A percentile compares a stretch with the other conserved stretches of the same genome.
Conservation (phyloP, 2,113 vertebrate genomes). For the Amblyornis subalaris region DNA sequence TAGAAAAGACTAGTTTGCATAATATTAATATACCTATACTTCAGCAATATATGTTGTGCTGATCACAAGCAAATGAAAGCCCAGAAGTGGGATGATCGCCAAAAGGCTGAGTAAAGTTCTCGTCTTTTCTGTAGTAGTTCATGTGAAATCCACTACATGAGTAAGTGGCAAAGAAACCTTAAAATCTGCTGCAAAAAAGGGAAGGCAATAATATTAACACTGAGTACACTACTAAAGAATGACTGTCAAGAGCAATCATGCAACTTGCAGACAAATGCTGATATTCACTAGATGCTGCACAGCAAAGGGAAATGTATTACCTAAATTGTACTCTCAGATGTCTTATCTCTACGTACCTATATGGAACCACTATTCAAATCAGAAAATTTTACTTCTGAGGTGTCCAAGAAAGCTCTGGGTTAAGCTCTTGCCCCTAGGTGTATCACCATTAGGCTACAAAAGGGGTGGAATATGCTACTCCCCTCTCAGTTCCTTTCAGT, state of each 20-base stretch:
- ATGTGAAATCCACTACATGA: neutral
- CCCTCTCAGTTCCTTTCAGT: neutral
- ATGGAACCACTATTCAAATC: neutral
- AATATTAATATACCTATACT: neutral
- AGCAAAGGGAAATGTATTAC: neutral
- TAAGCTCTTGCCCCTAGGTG: neutral
- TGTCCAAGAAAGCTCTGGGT: neutral
- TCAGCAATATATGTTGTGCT: neutral
- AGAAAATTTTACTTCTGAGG: neutral
- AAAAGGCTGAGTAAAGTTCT: neutral
- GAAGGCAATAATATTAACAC: neutral
- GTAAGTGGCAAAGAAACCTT: neutral
- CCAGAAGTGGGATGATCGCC: neutral
- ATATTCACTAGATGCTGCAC: neutral
- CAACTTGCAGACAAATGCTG: neutral
- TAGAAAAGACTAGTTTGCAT: neutral
- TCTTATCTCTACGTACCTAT: neutral
- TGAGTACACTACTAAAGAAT: neutral
- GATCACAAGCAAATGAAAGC: neutral
- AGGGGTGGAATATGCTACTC: neutral
- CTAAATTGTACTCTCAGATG: neutral
- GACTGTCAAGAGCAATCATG: neutral
- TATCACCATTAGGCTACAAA: neutral
- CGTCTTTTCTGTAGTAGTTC: neutral
- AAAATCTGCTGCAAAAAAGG: neutral